These are phyloP conservation scores for Chlorodrepanis virens DNA, from an alignment of 2,113 vertebrate species.

Conservation along the genomic window DNA sequence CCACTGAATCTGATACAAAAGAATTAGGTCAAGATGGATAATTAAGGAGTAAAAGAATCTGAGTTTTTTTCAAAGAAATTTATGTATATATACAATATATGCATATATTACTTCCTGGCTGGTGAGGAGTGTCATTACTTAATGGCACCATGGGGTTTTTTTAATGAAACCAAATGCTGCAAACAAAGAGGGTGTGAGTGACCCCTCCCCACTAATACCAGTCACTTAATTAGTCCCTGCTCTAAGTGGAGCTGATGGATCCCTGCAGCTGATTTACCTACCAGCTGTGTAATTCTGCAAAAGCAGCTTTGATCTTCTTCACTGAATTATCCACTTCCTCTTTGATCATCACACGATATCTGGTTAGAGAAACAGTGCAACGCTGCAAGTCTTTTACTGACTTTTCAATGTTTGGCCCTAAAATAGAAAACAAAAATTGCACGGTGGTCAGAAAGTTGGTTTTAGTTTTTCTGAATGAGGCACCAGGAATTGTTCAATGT, in stretches of 20 bases:
- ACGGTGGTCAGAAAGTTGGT: neutral
- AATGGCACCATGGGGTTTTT: neutral
- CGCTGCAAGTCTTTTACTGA: constrained; percentile 82
- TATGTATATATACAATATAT: neutral
- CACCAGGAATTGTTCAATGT: neutral
- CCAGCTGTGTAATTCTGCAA: constrained; percentile 81
- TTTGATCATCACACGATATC: constrained; percentile 81
- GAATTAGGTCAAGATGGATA: neutral
- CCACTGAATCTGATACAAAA: neutral
- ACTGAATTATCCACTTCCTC: constrained; percentile 81
- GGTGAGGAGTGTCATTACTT: neutral
- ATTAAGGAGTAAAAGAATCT: neutral
- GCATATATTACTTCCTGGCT: neutral
- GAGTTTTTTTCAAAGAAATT: neutral
- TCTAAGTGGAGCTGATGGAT: neutral
- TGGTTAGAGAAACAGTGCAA: constrained; percentile 79
- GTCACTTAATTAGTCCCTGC: neutral
- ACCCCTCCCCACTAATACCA: neutral
- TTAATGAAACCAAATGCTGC: neutral
- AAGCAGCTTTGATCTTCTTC: constrained; percentile 83
- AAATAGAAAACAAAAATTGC: constrained; percentile 26
- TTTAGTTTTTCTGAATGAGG: neutral
- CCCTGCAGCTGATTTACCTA: constrained; percentile 46
- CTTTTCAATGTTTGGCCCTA: constrained; percentile 81
- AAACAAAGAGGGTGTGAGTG: neutral